Base-by-base conservation (phyloP, 2,797 vertebrate genomes). In the Poecile montanus region DNA sequence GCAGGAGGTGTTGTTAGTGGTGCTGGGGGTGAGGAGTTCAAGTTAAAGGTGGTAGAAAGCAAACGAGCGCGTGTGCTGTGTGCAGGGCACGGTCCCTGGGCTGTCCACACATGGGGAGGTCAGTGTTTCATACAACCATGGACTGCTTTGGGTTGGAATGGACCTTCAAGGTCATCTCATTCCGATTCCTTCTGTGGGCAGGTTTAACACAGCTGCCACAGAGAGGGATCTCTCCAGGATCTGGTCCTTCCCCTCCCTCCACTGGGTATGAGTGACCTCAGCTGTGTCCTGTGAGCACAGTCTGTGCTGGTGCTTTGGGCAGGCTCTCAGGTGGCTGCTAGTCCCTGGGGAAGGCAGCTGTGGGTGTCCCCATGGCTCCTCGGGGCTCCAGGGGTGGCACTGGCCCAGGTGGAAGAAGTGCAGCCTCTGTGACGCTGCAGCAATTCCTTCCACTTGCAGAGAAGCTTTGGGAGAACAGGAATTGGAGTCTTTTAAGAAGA, bases 21-120 rank as follows among this genome's bases (percentile, higher is more conserved):
- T 16, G 29, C n/a, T 17, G 48, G 32, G 47, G 68, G 56, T 0
- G 10, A 80, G 65, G 25, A 45, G 63, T 19, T 79, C 34, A 19
- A 70, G 58, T 32, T 44, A 45, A 70, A 75, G 78, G 51, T 5
- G 4, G 40, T 3, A 3, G 27, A 63, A 18, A 72, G 40, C 53
- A 60, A 76, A 61, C 0, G 3, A 42, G 11, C 23, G 6, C 8
- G 0, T 16, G 21, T 40, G 27, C 63, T 42, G 36, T 11, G 42
- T 10, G 6, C 22, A 27, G 53, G 51, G 22, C 50, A 26, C 1
- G 0, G 16, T 16, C 22, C 44, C 57, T 3, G 23, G 51, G 50
- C 75, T 45, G 50, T 48, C 58, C 6, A 13, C 19, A 2, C 7
- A 0, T 0, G 2, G 19, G 13, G 10, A 1, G 3, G 32, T 17